A percentile compares a stretch with the other conserved stretches of the same genome.
These are phyloP conservation scores for Catajapyx aquilonaris DNA, from an alignment of 1,140 invertebrate genomes.

Conservation along the genomic window DNA sequence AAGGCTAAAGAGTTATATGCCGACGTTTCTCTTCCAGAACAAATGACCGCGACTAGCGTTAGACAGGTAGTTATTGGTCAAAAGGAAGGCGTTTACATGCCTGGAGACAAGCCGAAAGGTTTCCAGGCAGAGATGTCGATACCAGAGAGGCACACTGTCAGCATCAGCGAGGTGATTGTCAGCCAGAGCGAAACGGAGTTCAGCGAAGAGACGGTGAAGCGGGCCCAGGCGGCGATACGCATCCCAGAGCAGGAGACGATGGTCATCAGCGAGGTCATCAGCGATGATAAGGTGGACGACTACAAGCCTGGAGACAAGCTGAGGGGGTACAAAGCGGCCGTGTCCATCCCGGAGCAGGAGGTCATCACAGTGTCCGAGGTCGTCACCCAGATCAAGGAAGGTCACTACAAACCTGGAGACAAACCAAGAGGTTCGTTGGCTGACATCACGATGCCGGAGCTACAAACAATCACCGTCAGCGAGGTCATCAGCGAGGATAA, in stretches of 20 bases:
- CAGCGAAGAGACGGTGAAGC: slow-evolving; percentile 2
- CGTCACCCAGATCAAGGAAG: slow-evolving; percentile 23
- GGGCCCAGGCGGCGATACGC: neutral
- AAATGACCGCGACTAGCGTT: too few species aligned
- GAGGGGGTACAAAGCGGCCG: slow-evolving; percentile 22
- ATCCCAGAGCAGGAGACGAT: neutral
- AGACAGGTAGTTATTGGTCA: too few species aligned
- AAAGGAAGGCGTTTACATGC: too few species aligned
- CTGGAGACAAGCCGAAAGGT: neutral
- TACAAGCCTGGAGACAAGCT: slow-evolving; percentile 12
- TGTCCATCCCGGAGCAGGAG: slow-evolving; percentile 26
- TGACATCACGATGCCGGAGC: slow-evolving; percentile 23
- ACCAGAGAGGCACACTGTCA: neutral
- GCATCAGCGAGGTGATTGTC: neutral
- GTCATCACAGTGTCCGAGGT: slow-evolving; percentile 29
- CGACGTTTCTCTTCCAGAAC: too few species aligned
- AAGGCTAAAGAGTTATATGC: too few species aligned
- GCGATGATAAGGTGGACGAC: neutral
- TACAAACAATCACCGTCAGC: slow-evolving; percentile 27
- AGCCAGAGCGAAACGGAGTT: slow-evolving; percentile 7
- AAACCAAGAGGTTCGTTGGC: slow-evolving; percentile 19
- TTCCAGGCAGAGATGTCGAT: neutral
- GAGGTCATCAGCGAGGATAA: slow-evolving; percentile 26
- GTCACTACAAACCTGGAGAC: slow-evolving; percentile 16
- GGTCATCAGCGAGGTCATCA: neutral